Percentiles rank a stretch among this genome's conserved stretches.
phyloP scores from a whole-genome alignment of 2,888 invertebrate species.

The Phortica okadai region DNA sequence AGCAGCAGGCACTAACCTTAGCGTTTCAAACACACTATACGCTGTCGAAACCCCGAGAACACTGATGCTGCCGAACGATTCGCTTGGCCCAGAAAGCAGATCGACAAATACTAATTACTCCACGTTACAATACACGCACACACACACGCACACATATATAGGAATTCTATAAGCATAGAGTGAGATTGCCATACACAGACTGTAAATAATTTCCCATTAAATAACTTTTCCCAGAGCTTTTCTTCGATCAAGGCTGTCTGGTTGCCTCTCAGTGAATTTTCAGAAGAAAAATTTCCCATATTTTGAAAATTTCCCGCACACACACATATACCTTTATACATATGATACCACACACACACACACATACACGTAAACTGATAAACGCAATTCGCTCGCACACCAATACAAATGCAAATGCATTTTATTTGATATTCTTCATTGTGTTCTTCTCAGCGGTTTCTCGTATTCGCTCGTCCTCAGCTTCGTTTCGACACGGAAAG shows the following conservation, averaged over 20 bases:
- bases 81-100: slow-evolving; percentile 74
- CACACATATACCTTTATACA: slow-evolving; percentile 4
- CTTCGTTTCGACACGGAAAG: slow-evolving; percentile 9
- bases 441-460: background rate
- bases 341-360: slow-evolving; percentile 1
- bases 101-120: slow-evolving; percentile 55
- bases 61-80: slow-evolving; percentile 76
- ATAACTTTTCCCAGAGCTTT: slow-evolving; percentile 44
- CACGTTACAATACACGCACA: slow-evolving; percentile 41
- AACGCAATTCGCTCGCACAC: background rate
- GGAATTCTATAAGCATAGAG: background rate
- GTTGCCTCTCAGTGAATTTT: slow-evolving; percentile 61
- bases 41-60: slow-evolving; percentile 78
- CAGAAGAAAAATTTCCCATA: slow-evolving; percentile 9
- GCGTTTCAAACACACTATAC: slow-evolving; percentile 78
- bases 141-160: slow-evolving; percentile 32
- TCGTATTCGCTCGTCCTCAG: slow-evolving; percentile 2
- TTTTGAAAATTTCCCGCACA: slow-evolving; percentile 27
- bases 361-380: background rate
- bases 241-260: slow-evolving; percentile 39
- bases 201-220: slow-evolving; percentile 64
- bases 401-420: slow-evolving; percentile 18
- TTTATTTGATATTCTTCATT: slow-evolving; percentile 33
- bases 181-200: slow-evolving; percentile 32
- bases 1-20: slow-evolving; percentile 75